Evolutionary conservation across 2,888 invertebrate species (phyloP), one percentile per base, ranked within the genome.

Genomic region (Agrotis clavis): DNA sequence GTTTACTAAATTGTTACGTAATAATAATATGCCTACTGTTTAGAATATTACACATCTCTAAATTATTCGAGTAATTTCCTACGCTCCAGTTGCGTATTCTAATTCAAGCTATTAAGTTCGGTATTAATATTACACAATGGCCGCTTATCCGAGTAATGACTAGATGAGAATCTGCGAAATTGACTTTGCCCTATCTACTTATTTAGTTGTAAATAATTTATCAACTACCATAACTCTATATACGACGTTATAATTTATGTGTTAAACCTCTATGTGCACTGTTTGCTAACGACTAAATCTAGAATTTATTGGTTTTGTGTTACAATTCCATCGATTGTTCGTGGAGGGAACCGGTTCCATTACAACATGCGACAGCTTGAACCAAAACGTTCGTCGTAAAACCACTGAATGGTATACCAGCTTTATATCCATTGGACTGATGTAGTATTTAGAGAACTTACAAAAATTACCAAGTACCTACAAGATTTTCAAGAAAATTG

Each of bases 291-390:
- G 41, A 41, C 41, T 74, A 70, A 69, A 67, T 76, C 57, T 47
- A 66, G 53, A 63, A 63, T 82, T 63, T 57, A 63, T 67, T 61
- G 16, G 25, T 67, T 71, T 67, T 45, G 59, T 48, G 60, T 71
- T 61, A 70, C 70, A 57, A 71, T 73, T 77, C 13, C 53, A 70
- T 69, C 51, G 59, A 77, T 74, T 73, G 81, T 79, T 74, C 51
- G 75, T 74, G 65, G 71, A 74, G 48, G 51, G 47, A 67, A 83
- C 74, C 62, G 62, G 82, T 84, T 71, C 21, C 14, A 48, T 84
- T 84, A 73, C 73, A 67, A 77, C 71, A 74, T 14, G 56, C 66
- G 50, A 65, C 65, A 48, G 60, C 71, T 70, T 73, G 50, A 30
- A 73, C 70, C 62, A 82, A 79, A 81, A 74, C 59, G 66, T 59